Evolutionary conservation across 2,888 invertebrate genomes (phyloP).

Genomic region (Agrochola litura): DNA sequence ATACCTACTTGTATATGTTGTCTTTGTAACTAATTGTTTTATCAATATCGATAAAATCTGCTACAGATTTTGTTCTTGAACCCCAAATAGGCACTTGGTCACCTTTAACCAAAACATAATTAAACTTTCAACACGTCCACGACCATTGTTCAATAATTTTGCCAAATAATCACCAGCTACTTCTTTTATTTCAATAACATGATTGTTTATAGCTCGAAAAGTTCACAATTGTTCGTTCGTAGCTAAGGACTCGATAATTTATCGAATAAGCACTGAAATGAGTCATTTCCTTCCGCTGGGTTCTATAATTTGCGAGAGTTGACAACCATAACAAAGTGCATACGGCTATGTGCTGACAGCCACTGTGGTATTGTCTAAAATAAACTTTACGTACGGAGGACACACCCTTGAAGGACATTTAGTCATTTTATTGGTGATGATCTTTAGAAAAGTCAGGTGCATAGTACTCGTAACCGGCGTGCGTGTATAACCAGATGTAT

Average conservation of each 20-base stretch:
- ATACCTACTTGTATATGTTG: too few species aligned
- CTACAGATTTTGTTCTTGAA: neutral
- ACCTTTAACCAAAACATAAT: neutral
- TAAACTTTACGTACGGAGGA: too few species aligned
- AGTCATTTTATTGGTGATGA: too few species aligned
- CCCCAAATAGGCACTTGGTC: neutral
- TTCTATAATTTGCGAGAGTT: slow-evolving; percentile 25
- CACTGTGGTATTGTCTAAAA: too few species aligned
- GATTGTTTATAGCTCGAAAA: slow-evolving; percentile 20
- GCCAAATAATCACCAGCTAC: slow-evolving; percentile 15
- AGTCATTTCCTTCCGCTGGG: slow-evolving; percentile 38
- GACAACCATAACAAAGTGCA: slow-evolving; percentile 14
- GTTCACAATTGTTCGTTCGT: slow-evolving; percentile 15
- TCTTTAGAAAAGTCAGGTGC: too few species aligned
- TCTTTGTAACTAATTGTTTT: too few species aligned
- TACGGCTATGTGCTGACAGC: neutral
- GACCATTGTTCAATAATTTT: slow-evolving; percentile 21
- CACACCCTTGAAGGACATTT: too few species aligned
- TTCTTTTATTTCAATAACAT: slow-evolving; percentile 42
- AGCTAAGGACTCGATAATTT: slow-evolving; percentile 28
- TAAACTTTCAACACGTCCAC: neutral
- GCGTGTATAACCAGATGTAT: too few species aligned
- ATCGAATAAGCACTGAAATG: slow-evolving; percentile 24
- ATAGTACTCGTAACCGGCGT: too few species aligned
- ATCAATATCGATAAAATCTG: neutral